Evolutionary conservation across 1,140 invertebrate genomes (phyloP).

Genomic region (Drosophila erecta): DNA sequence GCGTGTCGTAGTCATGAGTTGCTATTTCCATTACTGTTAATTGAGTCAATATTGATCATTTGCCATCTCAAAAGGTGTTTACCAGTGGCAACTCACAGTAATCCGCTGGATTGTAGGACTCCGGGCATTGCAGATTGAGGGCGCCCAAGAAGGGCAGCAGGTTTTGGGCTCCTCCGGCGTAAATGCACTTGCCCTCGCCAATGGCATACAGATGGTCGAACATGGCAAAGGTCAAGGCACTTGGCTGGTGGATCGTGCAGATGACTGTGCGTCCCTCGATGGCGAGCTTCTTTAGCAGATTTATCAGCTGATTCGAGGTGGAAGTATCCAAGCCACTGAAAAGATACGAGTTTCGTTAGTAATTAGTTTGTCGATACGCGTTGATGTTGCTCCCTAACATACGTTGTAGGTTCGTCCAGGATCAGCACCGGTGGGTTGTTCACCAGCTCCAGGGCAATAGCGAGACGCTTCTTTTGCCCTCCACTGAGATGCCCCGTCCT

Average conservation of each 20-base stretch:
- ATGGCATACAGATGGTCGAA: conserved; percentile 95
- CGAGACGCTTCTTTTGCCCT: conserved; percentile 94
- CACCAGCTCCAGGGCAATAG: conserved; percentile 93
- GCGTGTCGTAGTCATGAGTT: conserved; percentile 90
- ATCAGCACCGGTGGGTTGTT: conserved; percentile 96
- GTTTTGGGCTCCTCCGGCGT: conserved; percentile 90
- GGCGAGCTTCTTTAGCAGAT: conserved; percentile 92
- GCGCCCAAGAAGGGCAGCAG: conserved; percentile 91
- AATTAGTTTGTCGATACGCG: neutral
- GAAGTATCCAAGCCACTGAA: conserved; percentile 95
- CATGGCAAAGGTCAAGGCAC: conserved; percentile 93
- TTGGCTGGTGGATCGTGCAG: conserved; percentile 97
- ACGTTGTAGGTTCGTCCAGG: conserved; percentile 97
- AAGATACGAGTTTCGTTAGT: neutral
- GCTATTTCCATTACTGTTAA: conserved; percentile 93
- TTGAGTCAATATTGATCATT: neutral
- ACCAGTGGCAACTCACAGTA: conserved; percentile 88
- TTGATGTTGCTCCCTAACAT: conserved; percentile 63
- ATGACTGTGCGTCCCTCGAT: conserved; percentile 95
- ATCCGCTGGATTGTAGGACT: conserved; percentile 96
- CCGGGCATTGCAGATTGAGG: conserved; percentile 91
- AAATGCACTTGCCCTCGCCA: conserved; percentile 92
- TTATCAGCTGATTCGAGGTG: conserved; percentile 94
- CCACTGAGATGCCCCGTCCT: conserved; percentile 91
- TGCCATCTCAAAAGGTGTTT: neutral